Percentiles rank a stretch among this genome's conserved stretches.
phyloP scores from a whole-genome alignment of 2,888 invertebrate species.

The Netelia melanura region DNA sequence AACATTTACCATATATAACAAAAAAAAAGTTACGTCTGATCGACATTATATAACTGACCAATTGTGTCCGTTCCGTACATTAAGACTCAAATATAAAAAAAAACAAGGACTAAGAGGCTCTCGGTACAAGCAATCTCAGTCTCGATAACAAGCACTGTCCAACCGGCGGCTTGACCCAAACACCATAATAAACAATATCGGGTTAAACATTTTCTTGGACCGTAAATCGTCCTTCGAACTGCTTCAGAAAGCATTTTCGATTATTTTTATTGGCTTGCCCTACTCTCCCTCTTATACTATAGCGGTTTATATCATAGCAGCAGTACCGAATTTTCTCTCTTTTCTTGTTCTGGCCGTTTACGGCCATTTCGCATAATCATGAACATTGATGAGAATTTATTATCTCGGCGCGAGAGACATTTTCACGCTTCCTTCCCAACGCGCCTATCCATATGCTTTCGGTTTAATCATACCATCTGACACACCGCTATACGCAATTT shows the following conservation, averaged over 20 bases:
- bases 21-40: slow-evolving; percentile 12
- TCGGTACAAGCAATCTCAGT: slow-evolving; percentile 18
- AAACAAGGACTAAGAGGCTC: slow-evolving; percentile 14
- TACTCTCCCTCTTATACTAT: background rate
- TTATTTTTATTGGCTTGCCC: slow-evolving; percentile 14
- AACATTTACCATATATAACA: slow-evolving; percentile 14
- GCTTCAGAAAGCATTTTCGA: slow-evolving; percentile 22
- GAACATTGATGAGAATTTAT: slow-evolving; percentile 10
- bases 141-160: no score
- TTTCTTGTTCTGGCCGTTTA: slow-evolving; percentile 18
- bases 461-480: slow-evolving; percentile 10
- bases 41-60: slow-evolving; percentile 12
- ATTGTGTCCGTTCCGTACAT: slow-evolving; percentile 18
- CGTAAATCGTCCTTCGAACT: slow-evolving; percentile 18
- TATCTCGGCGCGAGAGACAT: slow-evolving; percentile 6
- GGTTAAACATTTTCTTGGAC: no score
- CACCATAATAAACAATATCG: no score
- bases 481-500: slow-evolving; percentile 16
- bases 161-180: no score
- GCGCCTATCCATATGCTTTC: slow-evolving; percentile 16
- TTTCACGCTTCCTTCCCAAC: slow-evolving; percentile 13
- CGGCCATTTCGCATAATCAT: slow-evolving; percentile 28
- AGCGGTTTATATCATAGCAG: slow-evolving; percentile 1
- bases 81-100: slow-evolving; percentile 28
- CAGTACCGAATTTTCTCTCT: slow-evolving; percentile 20